Base-by-base conservation (phyloP, 53 echinoderm and acorn worm genomes). In the Luidia sarsii region DNA sequence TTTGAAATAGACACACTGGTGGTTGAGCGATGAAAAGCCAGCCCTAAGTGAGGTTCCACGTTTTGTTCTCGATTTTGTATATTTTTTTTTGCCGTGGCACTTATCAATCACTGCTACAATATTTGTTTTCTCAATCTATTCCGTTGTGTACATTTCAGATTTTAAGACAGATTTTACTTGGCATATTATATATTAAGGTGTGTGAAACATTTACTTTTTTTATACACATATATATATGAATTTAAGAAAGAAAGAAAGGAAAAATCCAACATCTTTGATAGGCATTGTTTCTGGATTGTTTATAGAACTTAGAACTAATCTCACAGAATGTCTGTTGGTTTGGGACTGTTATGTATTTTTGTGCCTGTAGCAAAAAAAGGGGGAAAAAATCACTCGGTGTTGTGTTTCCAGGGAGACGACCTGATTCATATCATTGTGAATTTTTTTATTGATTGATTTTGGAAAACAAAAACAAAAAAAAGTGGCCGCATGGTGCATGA, bases 61-160 rank as follows among this genome's bases (percentile, higher is more conserved):
- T n/a, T n/a, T n/a, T n/a, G n/a, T n/a, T n/a, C n/a, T n/a, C 8
- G 2, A 27, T 57, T 11, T 57, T 57, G 59, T 57, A 3, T 13
- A 57, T 57, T 31, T 57, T 8, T 57, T 29, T 57, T 57, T 28
- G 59, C 59, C 6, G 22, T 50, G 32, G 70, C 70, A 52, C 3
- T 67, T 50, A 48, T 31, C 48, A 5, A 72, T 28, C 22, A 77
- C 77, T 43, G 3, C 60, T 35, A 30, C 20, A n/a, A 31, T 57
- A 46, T 46, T 18, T 19, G 21, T 24, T 23, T n/a, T 57, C 41
- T 77, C 77, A 77, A n/a, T n/a, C n/a, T n/a, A 77, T 77, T 77
- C 60, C 9, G 56, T 74, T 77, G 77, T 77, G 77, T 77, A 77
- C 61, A 77, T 77, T 77, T 77, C 55, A 60, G 60, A 41, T 77